A percentile compares a stretch with the other conserved stretches of the same genome.
Conservation (phyloP, 1,140 invertebrate species). For the Platyura marginata region DNA sequence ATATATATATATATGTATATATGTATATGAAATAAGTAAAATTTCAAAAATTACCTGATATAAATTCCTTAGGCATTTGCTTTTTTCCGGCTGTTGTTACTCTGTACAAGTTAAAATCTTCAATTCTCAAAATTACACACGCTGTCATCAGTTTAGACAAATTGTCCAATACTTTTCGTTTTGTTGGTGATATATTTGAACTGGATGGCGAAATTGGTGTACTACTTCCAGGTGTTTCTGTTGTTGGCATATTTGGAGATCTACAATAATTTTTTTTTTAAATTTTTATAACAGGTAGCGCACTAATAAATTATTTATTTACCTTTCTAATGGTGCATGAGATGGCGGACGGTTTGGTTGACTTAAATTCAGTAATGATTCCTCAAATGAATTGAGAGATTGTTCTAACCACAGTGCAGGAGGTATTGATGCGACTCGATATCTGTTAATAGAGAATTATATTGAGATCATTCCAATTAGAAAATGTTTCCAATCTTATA, state of each 20-base stretch:
- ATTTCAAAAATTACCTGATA: constrained; percentile 60
- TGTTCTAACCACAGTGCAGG: constrained; percentile 52
- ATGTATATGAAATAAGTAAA: too few species aligned
- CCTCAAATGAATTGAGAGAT: constrained; percentile 42
- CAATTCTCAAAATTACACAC: constrained; percentile 73
- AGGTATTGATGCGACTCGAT: constrained; percentile 38
- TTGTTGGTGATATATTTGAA: constrained; percentile 28
- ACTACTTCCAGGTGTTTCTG: not conserved
- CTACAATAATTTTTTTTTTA: too few species aligned
- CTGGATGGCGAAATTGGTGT: not conserved
- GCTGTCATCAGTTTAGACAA: constrained; percentile 79
- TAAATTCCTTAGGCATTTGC: constrained; percentile 53
- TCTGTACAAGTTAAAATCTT: constrained; percentile 72
- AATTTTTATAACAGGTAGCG: too few species aligned
- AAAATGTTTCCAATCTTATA: not conserved
- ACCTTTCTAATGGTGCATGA: constrained; percentile 34
- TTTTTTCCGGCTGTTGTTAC: constrained; percentile 58
- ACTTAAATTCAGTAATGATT: constrained; percentile 41
- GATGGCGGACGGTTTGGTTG: constrained; percentile 33
- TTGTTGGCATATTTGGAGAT: not conserved
- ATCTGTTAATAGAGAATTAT: constrained; percentile 12
- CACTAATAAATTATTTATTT: too few species aligned
- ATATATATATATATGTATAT: too few species aligned
- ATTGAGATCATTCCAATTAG: not conserved
- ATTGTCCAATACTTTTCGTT: constrained; percentile 45